Base-by-base conservation (phyloP, 2,888 invertebrate genomes). In the Atherix ibis region DNA sequence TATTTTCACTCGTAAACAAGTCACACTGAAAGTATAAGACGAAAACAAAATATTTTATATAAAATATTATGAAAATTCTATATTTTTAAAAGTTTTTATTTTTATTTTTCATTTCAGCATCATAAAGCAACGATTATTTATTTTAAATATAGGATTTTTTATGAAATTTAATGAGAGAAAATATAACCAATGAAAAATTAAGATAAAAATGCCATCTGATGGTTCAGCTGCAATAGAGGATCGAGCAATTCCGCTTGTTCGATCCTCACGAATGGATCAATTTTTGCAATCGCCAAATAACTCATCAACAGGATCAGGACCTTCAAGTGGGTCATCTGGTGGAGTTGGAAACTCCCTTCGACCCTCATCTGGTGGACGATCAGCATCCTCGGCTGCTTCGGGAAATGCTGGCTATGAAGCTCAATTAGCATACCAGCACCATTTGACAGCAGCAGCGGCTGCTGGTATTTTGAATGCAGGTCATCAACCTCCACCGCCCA, bases 341-440 rank as follows among this genome's bases (percentile, higher is more conserved):
- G 14, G 22, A 10, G n/a, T 15, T 5, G 34, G 22, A 5, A n/a
- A 10, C 4, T 30, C 28, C 6, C 44, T 49, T 16, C 49, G 51
- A 34, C 58, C 65, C 3, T 70, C 71, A 14, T 68, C 62, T 36
- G 66, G 67, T 27, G 64, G 67, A 44, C 39, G 36, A 9, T 33
- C 37, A 9, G 24, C 36, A 32, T 63, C 63, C 40, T 59, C 65
- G 22, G 63, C 58, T 31, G 31, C 41, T 5, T 35, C 42, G 5
- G 47, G 46, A 35, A 57, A 62, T 14, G 65, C 66, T 34, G 70
- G 63, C 43, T 76, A 71, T 44, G 76, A 77, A 37, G 69, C 75
- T 8, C 70, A 75, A 41, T 65, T 75, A 43, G 69, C 73, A 24
- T 78, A 76, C 49, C 76, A 76, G 44, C 72, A 76, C 44, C 76